Conservation (phyloP, 2,888 invertebrate species). For the Euproctis similis region DNA sequence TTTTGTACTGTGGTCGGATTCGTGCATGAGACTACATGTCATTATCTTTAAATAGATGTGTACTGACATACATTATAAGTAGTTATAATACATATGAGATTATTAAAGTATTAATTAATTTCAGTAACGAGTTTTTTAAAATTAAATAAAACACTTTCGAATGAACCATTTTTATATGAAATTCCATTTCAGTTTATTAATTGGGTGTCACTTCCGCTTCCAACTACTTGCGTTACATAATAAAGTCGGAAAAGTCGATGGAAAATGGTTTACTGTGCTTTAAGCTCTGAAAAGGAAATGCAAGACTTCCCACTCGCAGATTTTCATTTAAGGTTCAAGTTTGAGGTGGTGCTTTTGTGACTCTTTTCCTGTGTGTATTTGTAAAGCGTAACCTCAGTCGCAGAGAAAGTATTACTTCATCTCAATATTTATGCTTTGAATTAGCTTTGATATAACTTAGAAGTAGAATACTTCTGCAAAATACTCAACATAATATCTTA, state of each 20-base stretch:
- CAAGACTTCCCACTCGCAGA: constrained; percentile 48
- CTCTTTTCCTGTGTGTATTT: constrained; percentile 28
- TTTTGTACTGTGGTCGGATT: too few species aligned
- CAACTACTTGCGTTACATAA: constrained; percentile 56
- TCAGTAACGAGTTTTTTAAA: too few species aligned
- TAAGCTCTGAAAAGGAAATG: constrained; percentile 51
- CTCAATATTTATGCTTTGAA: too few species aligned
- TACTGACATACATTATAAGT: too few species aligned
- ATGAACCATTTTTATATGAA: constrained; percentile 37
- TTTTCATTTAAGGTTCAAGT: constrained; percentile 56
- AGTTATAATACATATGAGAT: too few species aligned
- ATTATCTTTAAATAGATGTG: too few species aligned
- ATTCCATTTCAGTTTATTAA: constrained; percentile 55
- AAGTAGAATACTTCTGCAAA: too few species aligned
- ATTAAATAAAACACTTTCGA: too few species aligned
- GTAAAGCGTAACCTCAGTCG: constrained; percentile 31
- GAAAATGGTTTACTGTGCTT: constrained; percentile 55
- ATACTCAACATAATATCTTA: too few species aligned
- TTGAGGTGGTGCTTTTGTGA: constrained; percentile 38
- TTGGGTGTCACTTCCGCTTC: constrained; percentile 52
- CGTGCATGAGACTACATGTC: too few species aligned
- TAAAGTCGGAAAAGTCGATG: constrained; percentile 47
- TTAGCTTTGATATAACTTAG: too few species aligned
- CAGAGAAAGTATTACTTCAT: constrained; percentile 29
- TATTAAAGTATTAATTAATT: too few species aligned